These are phyloP conservation scores for Phalanger gymnotis DNA, from an alignment of 2,797 vertebrate genomes.

Conservation along the genomic window DNA sequence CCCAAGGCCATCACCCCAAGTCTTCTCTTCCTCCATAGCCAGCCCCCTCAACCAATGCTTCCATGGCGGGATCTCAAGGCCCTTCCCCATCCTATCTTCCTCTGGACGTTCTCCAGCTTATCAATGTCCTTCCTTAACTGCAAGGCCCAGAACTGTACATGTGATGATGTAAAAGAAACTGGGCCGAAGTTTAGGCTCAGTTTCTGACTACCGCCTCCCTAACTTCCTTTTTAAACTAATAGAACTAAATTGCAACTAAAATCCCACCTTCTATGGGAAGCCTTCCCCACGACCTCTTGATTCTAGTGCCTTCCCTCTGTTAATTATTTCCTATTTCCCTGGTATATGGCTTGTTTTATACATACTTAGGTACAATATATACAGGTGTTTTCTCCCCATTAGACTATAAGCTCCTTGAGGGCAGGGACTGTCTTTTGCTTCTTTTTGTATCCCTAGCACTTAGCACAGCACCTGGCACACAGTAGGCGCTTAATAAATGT, in stretches of 20 bases:
- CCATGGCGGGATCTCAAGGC: neutral
- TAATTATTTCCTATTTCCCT: neutral
- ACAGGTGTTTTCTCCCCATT: neutral
- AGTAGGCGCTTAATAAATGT: neutral
- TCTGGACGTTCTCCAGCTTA: neutral
- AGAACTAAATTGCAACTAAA: neutral
- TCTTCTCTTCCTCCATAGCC: neutral
- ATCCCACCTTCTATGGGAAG: neutral
- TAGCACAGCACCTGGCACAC: neutral
- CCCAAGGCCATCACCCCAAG: neutral
- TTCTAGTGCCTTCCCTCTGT: neutral
- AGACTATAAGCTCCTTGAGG: neutral
- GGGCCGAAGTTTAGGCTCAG: neutral
- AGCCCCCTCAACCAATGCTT: neutral
- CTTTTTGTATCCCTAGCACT: neutral
- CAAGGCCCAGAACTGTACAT: neutral
- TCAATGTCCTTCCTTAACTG: neutral
- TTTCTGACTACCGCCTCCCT: neutral
- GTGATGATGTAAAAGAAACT: constrained; percentile 8
- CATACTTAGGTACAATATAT: too few relatives aligned
- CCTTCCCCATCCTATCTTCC: neutral
- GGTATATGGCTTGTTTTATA: neutral
- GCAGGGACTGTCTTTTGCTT: neutral
- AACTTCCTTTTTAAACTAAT: neutral
- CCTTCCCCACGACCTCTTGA: neutral